A percentile compares a stretch with the other conserved stretches of the same genome.
These are phyloP conservation scores for Amphiprion ocellaris DNA, from an alignment of 2,113 vertebrate genomes.

Conservation along the genomic window DNA sequence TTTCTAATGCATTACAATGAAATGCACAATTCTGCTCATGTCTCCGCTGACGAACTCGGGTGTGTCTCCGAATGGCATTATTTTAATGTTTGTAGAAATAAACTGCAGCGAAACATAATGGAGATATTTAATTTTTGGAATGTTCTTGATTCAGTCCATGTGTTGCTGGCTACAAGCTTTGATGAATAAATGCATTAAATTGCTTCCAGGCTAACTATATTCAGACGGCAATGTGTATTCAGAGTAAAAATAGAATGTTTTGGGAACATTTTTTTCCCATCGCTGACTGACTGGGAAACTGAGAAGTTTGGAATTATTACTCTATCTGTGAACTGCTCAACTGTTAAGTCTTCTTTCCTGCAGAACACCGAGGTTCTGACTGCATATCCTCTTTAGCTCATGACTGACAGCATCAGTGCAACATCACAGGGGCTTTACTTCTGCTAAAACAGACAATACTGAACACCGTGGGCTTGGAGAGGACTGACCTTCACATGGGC, in stretches of 20 bases:
- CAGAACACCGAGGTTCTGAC: too few relatives aligned
- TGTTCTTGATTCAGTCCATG: constrained; percentile 24
- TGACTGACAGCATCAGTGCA: constrained; percentile 1
- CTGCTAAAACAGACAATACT: background rate
- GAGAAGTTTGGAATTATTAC: constrained; percentile 19
- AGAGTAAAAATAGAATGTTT: constrained; percentile 40
- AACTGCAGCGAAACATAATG: constrained; percentile 7
- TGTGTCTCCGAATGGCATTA: constrained; percentile 12
- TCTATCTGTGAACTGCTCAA: constrained; percentile 12
- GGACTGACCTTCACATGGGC: constrained; percentile 15
- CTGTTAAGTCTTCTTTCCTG: background rate
- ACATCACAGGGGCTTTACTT: background rate
- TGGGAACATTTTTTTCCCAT: constrained; percentile 2
- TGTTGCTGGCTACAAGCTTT: constrained; percentile 29
- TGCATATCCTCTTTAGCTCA: background rate
- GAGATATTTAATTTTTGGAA: constrained; percentile 32
- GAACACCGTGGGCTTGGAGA: background rate
- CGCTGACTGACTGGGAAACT: constrained; percentile 19
- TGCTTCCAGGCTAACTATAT: constrained; percentile 39
- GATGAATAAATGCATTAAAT: constrained; percentile 53
- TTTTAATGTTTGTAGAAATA: background rate
- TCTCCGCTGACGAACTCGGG: background rate
- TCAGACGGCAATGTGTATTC: constrained; percentile 31
- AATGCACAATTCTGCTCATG: background rate
- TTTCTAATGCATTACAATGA: background rate